Percentiles rank a stretch among this genome's conserved stretches.
Evolutionary conservation across 2,888 invertebrate species (phyloP).

Genomic region (Caradrina clavipalpis): DNA sequence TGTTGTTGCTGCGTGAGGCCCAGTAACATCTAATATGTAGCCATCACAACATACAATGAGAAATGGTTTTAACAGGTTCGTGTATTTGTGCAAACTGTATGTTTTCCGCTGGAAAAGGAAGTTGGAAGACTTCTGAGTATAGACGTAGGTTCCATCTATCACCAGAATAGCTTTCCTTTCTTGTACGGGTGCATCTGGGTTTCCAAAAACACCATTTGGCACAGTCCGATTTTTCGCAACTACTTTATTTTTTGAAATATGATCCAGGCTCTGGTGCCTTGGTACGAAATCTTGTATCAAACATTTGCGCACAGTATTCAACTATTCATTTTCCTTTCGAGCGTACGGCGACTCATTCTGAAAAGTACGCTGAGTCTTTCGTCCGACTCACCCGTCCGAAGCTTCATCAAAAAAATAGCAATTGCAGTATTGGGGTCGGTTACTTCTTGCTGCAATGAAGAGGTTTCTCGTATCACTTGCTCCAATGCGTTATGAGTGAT

Average conservation of each 20-base stretch:
- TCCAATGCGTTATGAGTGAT: conserved; percentile 15
- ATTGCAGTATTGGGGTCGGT: conserved; percentile 15
- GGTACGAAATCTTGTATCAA: conserved; percentile 14
- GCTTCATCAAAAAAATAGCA: conserved; percentile 26
- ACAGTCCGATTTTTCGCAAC: conserved; percentile 1
- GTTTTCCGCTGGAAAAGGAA: too few relatives aligned
- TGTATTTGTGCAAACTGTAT: too few relatives aligned
- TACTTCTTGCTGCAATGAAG: conserved; percentile 22
- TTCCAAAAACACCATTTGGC: conserved; percentile 9
- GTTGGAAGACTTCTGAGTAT: too few relatives aligned
- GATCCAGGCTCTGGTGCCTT: conserved; percentile 1
- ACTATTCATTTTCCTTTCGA: conserved; percentile 11
- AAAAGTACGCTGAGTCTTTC: conserved; percentile 14
- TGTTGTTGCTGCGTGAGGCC: too few relatives aligned
- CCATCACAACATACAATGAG: too few relatives aligned
- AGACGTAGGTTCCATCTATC: too few relatives aligned
- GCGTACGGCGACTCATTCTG: conserved; percentile 8
- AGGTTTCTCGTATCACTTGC: conserved; percentile 15
- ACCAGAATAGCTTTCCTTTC: conserved; percentile 14
- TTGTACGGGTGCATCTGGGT: conserved; percentile 11
- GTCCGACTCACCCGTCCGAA: conserved; percentile 18
- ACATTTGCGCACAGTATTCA: neutral
- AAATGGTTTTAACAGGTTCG: too few relatives aligned
- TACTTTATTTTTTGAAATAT: conserved; percentile 3
- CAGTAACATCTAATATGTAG: too few relatives aligned